Base-by-base conservation (phyloP, 2,113 vertebrate genomes). In the Chloropsis cyanopogon region DNA sequence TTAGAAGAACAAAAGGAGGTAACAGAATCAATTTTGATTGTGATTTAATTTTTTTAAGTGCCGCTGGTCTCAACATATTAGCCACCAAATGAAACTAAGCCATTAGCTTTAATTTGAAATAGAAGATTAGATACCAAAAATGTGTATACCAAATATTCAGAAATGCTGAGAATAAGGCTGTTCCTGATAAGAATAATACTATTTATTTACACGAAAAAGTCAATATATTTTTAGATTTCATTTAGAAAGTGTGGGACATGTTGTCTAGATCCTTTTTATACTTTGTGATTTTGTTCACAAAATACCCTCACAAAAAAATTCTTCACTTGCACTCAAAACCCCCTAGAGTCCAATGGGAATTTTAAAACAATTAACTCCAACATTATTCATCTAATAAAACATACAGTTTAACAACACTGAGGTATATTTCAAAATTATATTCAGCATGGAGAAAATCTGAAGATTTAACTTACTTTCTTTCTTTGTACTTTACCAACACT, bases 321-420 rank as follows among this genome's bases (percentile, higher is more conserved):
- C 9, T 75, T 88, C 15, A 14, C 25, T 78, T 73, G 12, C 1
- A 6, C 14, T 42, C 9, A 29, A 71, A 75, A 56, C 11, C 4
- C 1, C 5, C 0, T 2, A 20, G 9, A 70, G 11, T 49, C 7
- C 11, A 85, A 5, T 1, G 6, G 21, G 64, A 81, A 54, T 18
- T 59, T 33, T 50, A 66, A 66, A 77, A 35, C 7, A 56, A 12
- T 11, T 5, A 53, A 2, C 1, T 9, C 5, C 23, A 91, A 39
- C 7, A 2, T 3, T 49, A 16, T 29, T 6, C 4, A 61, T 66
- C 17, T 37, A 37, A 46, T 2, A 2, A 87, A 65, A 82, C 6
- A 1, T 12, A 24, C 22, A 19, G 8, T 52, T 71, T 46, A 75
- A 39, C 21, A 88, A 68, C 17, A 68, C 8, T 23, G 6, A 66